Base-by-base conservation (phyloP, 1,140 invertebrate genomes). In the Camponotus pennsylvanicus region DNA sequence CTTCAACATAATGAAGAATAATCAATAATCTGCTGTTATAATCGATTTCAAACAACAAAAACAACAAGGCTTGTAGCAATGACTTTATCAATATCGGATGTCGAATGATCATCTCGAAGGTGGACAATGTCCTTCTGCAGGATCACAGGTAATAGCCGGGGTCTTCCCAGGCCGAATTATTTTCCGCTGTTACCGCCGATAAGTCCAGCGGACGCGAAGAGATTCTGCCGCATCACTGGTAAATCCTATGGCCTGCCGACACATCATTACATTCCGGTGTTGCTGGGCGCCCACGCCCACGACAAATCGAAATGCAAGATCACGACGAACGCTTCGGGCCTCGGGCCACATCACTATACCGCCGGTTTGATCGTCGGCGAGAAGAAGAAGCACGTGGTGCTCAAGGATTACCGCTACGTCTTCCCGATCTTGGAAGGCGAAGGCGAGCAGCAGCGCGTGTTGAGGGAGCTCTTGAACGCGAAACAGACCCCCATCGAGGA, bases 121-220 rank as follows among this genome's bases (percentile, higher is more conserved):
- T 13, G 15, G 61, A 89, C 71, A 70, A 96, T 97, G 96, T 97
- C 97, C 66, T 97, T 96, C 93, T 98, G 97, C 95, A 97, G 97
- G 93, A 98, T 98, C 83, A 98, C 98, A 49, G 97, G 97, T 49
- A 96, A 96, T 89, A 97, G 97, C 93, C 96, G 97, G 61, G 97
- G 97, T 87, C 96, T 98, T 86, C 97, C 97, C 59, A 97, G 98
- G 89, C 97, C 97, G 45, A 97, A 98, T 94, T 98, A 98, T 93
- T 97, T 98, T 91, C 98, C 98, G 3, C 95, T 98, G 40, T 95
- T 98, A 42, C 97, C 97, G 21, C 97, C 97, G 0, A 97, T 98
- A 78, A 97, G 97, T 69, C 97, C 97, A 3, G 97, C 97, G 3
- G 97, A 98, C 90, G 97, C 97, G 1, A 97, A 97, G 92, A 96